Evolutionary conservation across 1,140 invertebrate genomes (phyloP).

Genomic region (Drosophila athabasca): DNA sequence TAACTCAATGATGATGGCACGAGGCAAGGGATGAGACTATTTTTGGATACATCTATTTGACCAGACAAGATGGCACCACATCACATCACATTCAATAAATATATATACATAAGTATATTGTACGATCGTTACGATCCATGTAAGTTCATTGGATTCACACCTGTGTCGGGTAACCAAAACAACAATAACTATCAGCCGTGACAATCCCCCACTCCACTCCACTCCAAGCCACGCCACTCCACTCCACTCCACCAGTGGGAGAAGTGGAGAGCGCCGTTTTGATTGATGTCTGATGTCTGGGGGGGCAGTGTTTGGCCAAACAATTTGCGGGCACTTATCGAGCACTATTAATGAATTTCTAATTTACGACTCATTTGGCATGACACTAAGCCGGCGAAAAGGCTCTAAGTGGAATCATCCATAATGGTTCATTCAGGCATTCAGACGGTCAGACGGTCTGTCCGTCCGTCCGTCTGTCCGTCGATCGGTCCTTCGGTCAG

Average conservation of each 20-base stretch:
- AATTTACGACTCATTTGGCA: constrained; percentile 75
- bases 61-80: constrained; percentile 38
- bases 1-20: constrained; percentile 10
- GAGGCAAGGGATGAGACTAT: constrained; percentile 15
- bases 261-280: constrained; percentile 10
- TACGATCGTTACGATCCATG: constrained; percentile 36
- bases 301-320: constrained; percentile 52
- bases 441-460: constrained; percentile 1
- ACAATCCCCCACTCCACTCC: too few relatives aligned
- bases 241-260: too few relatives aligned
- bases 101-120: not conserved
- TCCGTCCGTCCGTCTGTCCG: not conserved
- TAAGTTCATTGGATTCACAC: constrained; percentile 37
- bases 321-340: constrained; percentile 74
- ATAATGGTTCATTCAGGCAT: constrained; percentile 62
- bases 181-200: too few relatives aligned
- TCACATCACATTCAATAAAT: not conserved
- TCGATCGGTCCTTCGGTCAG: not conserved
- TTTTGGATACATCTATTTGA: constrained; percentile 38
- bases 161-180: constrained; percentile 4
- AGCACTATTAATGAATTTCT: constrained; percentile 73
- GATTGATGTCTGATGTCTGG: constrained; percentile 46
- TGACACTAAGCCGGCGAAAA: constrained; percentile 45
- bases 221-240: too few relatives aligned
- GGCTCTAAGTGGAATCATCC: constrained; percentile 68